These are phyloP conservation scores for Lamproptera curius DNA, from an alignment of 2,888 invertebrate species.

Conservation along the genomic window DNA sequence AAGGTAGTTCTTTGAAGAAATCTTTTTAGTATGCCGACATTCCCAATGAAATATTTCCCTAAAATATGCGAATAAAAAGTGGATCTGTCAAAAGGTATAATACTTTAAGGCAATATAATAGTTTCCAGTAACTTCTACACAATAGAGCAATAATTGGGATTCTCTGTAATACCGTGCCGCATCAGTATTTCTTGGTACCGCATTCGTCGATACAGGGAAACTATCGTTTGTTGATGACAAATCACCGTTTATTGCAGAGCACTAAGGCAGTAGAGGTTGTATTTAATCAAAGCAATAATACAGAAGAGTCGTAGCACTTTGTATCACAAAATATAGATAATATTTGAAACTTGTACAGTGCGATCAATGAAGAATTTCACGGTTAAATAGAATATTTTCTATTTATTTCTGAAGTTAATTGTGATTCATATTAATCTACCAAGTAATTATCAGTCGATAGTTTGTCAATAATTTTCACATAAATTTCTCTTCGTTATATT, in stretches of 20 bases:
- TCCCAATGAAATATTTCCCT: background rate
- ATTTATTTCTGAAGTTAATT: too few relatives aligned
- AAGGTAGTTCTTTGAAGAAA: background rate
- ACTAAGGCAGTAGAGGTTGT: constrained; percentile 19
- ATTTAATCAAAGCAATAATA: background rate
- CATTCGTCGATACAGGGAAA: constrained; percentile 41
- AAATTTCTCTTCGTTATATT: too few relatives aligned
- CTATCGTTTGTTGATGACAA: constrained; percentile 39
- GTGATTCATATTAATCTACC: too few relatives aligned
- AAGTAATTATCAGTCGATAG: too few relatives aligned
- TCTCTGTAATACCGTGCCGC: constrained; percentile 38
- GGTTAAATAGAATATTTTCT: too few relatives aligned
- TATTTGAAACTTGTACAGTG: too few relatives aligned
- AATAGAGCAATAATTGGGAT: constrained; percentile 27
- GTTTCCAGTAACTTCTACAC: constrained; percentile 17
- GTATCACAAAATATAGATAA: too few relatives aligned
- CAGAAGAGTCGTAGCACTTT: too few relatives aligned
- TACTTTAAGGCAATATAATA: constrained; percentile 7
- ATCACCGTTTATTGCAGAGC: constrained; percentile 22
- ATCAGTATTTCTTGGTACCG: constrained; percentile 53
- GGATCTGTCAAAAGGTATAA: constrained; percentile 7
- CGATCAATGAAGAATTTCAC: too few relatives aligned
- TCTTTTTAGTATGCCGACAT: background rate
- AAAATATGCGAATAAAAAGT: background rate
- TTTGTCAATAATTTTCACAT: too few relatives aligned